A percentile compares a stretch with the other conserved stretches of the same genome.
Conservation (phyloP, 2,113 vertebrate species). For the Aspidoscelis tigris region DNA sequence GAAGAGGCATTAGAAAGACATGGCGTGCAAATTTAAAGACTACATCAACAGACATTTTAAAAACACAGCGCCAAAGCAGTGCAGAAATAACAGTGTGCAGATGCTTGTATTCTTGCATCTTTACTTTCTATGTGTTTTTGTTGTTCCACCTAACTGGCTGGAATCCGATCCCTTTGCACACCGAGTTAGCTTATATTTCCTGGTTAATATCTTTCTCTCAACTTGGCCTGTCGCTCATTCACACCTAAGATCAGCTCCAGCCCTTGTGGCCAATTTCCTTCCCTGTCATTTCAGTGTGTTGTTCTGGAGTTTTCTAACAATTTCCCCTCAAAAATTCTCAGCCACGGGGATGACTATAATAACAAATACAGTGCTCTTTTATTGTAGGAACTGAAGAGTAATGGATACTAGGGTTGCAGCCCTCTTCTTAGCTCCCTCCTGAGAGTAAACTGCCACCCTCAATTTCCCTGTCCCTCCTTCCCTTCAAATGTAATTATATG, state of each 20-base stretch:
- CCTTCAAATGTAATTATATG: neutral
- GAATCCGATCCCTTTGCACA: neutral
- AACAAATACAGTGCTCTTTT: slow-evolving; percentile 22
- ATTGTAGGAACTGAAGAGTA: slow-evolving; percentile 13
- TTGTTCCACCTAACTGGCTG: neutral
- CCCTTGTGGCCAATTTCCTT: slow-evolving; percentile 53
- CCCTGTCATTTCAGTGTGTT: slow-evolving; percentile 51
- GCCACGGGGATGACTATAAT: slow-evolving; percentile 6
- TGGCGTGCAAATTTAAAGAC: too few species aligned
- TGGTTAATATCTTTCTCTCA: neutral
- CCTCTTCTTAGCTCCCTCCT: neutral
- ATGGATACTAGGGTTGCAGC: slow-evolving; percentile 6
- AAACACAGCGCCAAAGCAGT: too few species aligned
- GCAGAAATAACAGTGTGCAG: too few species aligned
- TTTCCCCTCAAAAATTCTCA: slow-evolving; percentile 13
- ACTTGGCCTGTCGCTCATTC: slow-evolving; percentile 2
- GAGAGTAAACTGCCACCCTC: slow-evolving; percentile 20
- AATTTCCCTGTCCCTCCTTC: neutral
- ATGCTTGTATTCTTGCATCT: neutral
- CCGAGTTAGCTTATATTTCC: neutral
- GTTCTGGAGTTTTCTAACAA: neutral
- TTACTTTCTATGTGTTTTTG: too few species aligned
- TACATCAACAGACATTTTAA: too few species aligned
- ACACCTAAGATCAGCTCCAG: neutral
- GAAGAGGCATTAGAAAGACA: too few species aligned